These are phyloP conservation scores for Hypolimnas misippus DNA, from an alignment of 2,888 invertebrate species.

Conservation along the genomic window DNA sequence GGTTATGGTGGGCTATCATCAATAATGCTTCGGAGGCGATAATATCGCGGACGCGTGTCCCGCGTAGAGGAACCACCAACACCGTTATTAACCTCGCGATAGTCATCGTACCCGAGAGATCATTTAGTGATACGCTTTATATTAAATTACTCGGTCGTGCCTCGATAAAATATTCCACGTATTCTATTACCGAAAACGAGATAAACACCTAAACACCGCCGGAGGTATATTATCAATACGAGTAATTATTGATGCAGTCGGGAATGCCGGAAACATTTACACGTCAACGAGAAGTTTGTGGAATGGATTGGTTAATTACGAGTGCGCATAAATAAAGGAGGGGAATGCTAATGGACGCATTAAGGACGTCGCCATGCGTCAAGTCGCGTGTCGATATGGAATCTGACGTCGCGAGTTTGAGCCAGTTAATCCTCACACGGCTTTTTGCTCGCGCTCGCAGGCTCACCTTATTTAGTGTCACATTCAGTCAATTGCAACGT, in stretches of 20 bases:
- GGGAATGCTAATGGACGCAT: constrained; percentile 66
- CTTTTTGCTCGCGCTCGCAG: constrained; percentile 56
- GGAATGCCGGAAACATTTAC: constrained; percentile 49
- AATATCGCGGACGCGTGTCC: constrained; percentile 80
- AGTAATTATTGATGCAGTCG: constrained; percentile 45
- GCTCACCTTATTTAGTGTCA: constrained; percentile 61
- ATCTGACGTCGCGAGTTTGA: constrained; percentile 52
- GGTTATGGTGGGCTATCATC: constrained; percentile 78
- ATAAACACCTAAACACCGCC: constrained; percentile 74
- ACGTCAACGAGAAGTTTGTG: constrained; percentile 40
- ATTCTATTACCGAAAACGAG: constrained; percentile 82
- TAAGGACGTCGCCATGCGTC: constrained; percentile 65
- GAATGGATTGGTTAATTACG: constrained; percentile 52
- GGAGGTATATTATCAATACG: constrained; percentile 60
- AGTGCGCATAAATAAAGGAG: constrained; percentile 49
- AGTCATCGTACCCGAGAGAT: constrained; percentile 78
- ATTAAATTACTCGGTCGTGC: constrained; percentile 84
- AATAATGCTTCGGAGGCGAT: constrained; percentile 79
- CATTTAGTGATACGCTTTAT: constrained; percentile 84
- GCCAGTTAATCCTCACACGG: constrained; percentile 61
- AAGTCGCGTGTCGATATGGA: constrained; percentile 74
- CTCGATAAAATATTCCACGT: constrained; percentile 81
- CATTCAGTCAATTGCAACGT: constrained; percentile 52
- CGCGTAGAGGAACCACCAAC: constrained; percentile 75
- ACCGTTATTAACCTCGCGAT: constrained; percentile 81